phyloP scores from a whole-genome alignment of 2,113 vertebrate genomes.

The Eclectus roratus region DNA sequence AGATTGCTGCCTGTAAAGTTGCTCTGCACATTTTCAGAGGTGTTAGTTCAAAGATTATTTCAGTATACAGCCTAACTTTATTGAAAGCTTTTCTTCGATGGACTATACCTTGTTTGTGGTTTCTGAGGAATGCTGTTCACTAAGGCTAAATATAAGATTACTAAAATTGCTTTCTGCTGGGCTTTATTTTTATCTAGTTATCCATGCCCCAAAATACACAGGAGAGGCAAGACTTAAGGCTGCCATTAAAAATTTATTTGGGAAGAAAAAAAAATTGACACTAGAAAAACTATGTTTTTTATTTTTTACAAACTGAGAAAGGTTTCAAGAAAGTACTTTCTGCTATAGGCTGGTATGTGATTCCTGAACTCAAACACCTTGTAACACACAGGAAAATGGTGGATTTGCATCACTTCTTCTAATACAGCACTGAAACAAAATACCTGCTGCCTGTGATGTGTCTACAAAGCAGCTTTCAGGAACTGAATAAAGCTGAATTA shows the following conservation, averaged over 20 bases:
- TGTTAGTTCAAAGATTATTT: slow-evolving; percentile 47
- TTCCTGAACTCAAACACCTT: neutral
- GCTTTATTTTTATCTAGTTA: slow-evolving; percentile 42
- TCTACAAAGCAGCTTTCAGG: neutral
- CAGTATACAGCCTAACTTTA: slow-evolving; percentile 30
- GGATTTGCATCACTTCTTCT: neutral
- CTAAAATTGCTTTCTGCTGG: slow-evolving; percentile 32
- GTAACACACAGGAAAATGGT: neutral
- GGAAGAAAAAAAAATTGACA: neutral
- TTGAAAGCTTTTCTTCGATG: slow-evolving; percentile 25
- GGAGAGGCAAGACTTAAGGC: slow-evolving; percentile 5
- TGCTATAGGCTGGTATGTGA: neutral
- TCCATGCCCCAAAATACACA: slow-evolving; percentile 14
- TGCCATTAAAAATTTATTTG: slow-evolving; percentile 51
- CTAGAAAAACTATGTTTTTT: neutral
- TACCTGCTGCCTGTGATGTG: neutral
- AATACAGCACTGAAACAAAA: neutral
- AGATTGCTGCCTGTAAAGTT: neutral
- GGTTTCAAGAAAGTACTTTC: neutral
- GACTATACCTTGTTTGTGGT: slow-evolving; percentile 1
- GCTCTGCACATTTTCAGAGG: neutral
- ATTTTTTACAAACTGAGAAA: neutral
- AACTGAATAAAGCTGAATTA: neutral
- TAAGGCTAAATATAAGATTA: slow-evolving; percentile 5
- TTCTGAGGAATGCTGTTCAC: slow-evolving; percentile 18